A percentile compares a stretch with the other conserved stretches of the same genome.
Evolutionary conservation across 2,113 vertebrate genomes (phyloP).

Genomic region (Cinclus cinclus): DNA sequence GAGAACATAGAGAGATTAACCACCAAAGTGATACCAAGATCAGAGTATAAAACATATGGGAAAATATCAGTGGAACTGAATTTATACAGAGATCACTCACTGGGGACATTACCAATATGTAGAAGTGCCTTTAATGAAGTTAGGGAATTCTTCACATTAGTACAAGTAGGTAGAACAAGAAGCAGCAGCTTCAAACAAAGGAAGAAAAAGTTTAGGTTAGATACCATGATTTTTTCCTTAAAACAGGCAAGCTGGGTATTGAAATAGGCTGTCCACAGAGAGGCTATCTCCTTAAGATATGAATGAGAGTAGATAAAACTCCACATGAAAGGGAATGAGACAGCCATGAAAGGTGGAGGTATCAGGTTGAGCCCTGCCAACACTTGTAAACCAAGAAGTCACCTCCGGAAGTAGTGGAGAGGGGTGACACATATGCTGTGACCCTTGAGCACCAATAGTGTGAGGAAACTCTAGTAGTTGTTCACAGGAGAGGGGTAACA

Average conservation of each 20-base stretch:
- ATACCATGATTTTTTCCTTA: not conserved
- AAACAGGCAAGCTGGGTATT: slow-evolving; percentile 9
- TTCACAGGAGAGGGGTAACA: not conserved
- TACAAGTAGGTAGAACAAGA: slow-evolving; percentile 68
- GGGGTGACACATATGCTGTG: rapidly evolving
- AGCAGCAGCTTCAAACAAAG: slow-evolving; percentile 51
- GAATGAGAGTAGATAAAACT: not conserved
- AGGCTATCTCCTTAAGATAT: not conserved
- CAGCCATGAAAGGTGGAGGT: not conserved
- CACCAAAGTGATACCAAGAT: slow-evolving; percentile 18
- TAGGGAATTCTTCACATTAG: slow-evolving; percentile 63
- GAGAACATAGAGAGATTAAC: slow-evolving; percentile 5
- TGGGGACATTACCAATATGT: slow-evolving; percentile 54
- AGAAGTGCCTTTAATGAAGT: slow-evolving; percentile 58
- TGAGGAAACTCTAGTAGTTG: not conserved
- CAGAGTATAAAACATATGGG: slow-evolving; percentile 32
- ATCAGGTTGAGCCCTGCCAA: not conserved
- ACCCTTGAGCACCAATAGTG: rapidly evolving
- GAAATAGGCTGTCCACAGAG: not conserved
- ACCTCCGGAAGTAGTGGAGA: not conserved
- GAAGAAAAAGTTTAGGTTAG: slow-evolving; percentile 46
- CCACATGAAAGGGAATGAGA: not conserved
- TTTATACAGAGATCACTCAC: slow-evolving; percentile 62
- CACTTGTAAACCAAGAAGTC: not conserved
- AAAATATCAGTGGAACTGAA: slow-evolving; percentile 53